Conservation (phyloP, 2,797 vertebrate species). For the Euthynnus affinis region DNA sequence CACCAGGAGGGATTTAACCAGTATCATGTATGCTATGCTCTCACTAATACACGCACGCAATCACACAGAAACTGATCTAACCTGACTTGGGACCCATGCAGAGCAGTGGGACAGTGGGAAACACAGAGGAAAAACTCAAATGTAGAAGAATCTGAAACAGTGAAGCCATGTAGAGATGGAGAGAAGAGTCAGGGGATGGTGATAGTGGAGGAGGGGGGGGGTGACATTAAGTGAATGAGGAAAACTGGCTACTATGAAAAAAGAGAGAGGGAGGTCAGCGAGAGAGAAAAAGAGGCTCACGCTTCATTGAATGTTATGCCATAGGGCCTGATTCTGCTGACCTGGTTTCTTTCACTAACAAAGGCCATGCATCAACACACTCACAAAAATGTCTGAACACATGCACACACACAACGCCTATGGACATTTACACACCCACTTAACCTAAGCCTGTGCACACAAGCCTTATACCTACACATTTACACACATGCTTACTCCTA, state of each 20-base stretch:
- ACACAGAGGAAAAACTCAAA: constrained; percentile 26
- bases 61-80: constrained; percentile 37
- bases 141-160: constrained; percentile 21
- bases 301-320: constrained; percentile 67
- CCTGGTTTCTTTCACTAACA: constrained; percentile 80
- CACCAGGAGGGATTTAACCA: constrained; percentile 42
- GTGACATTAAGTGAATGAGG: constrained; percentile 44
- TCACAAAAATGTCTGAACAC: constrained; percentile 38
- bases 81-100: constrained; percentile 21
- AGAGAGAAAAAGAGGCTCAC: constrained; percentile 48
- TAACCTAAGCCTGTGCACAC: constrained; percentile 45
- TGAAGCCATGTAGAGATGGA: constrained; percentile 14
- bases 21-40: constrained; percentile 44
- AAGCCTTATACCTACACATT: constrained; percentile 6
- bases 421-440: constrained; percentile 68
- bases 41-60: constrained; percentile 16
- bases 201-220: not conserved
- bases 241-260: constrained; percentile 42
- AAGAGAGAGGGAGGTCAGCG: constrained; percentile 41
- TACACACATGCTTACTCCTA: constrained; percentile 25
- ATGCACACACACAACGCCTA: constrained; percentile 30
- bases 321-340: constrained; percentile 80
- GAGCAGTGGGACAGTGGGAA: constrained; percentile 22
- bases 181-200: constrained; percentile 10
- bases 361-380: constrained; percentile 64